Conservation (phyloP, 2,113 vertebrate species). For the Seriola quinqueradiata region DNA sequence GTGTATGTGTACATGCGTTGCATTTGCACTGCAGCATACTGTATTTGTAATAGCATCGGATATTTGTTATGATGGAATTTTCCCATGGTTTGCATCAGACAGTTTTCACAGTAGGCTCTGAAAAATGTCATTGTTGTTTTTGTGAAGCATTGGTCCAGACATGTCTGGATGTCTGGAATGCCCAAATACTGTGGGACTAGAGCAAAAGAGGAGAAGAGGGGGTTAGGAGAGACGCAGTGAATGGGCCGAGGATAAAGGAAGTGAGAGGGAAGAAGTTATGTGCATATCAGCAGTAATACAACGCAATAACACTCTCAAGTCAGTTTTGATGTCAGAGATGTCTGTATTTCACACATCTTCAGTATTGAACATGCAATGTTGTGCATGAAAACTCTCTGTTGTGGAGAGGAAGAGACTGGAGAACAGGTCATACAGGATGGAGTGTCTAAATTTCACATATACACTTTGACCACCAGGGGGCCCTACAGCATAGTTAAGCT, state of each 20-base stretch:
- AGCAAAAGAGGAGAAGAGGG: background rate
- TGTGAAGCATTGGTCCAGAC: slow-evolving; percentile 13
- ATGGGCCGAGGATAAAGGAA: background rate
- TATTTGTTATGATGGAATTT: slow-evolving; percentile 5
- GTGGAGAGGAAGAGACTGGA: background rate
- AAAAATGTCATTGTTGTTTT: slow-evolving; percentile 47
- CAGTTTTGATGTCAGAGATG: background rate
- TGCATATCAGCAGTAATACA: background rate
- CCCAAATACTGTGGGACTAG: slow-evolving; percentile 9
- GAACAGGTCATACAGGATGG: background rate
- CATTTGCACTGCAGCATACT: background rate
- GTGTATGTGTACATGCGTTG: background rate
- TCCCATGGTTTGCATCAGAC: slow-evolving; percentile 10
- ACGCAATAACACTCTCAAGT: background rate
- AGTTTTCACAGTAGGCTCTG: slow-evolving; percentile 25
- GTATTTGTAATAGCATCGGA: background rate
- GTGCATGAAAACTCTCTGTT: background rate
- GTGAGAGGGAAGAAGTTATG: background rate
- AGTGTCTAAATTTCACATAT: background rate
- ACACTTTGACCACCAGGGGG: slow-evolving; percentile 45
- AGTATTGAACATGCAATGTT: background rate
- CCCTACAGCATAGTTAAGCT: slow-evolving; percentile 6
- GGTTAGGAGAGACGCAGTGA: background rate
- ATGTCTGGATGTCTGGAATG: slow-evolving; percentile 42
- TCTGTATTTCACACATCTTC: background rate